Percentiles rank a stretch among this genome's conserved stretches.
Evolutionary conservation across 2,113 vertebrate species (phyloP).

Genomic region (Pholis gunnellus): DNA sequence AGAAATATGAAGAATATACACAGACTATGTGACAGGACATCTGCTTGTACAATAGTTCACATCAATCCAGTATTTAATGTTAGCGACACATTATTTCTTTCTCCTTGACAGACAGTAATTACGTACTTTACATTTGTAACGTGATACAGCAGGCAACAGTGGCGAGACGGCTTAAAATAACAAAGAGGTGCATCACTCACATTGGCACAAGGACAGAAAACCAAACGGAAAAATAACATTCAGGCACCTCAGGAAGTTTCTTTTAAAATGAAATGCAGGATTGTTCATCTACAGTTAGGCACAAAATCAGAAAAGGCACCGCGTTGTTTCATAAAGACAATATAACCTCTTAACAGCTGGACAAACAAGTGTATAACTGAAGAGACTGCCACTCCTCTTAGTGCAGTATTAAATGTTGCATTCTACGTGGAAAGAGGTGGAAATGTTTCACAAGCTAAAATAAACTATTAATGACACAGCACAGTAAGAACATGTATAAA

Average conservation of each 20-base stretch:
- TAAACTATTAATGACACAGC: background rate
- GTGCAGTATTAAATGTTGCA: constrained; percentile 7
- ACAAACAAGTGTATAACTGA: constrained; percentile 4
- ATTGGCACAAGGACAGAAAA: constrained; percentile 37
- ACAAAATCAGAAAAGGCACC: constrained; percentile 61
- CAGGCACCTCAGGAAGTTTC: background rate
- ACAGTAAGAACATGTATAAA: constrained; percentile 20
- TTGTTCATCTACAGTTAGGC: constrained; percentile 20
- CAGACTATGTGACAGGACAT: constrained; percentile 13
- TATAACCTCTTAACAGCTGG: background rate
- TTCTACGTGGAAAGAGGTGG: background rate
- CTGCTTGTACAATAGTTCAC: constrained; percentile 42
- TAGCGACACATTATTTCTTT: constrained; percentile 5
- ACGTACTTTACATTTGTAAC: constrained; percentile 16
- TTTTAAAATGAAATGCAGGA: constrained; percentile 12
- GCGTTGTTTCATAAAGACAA: constrained; percentile 12
- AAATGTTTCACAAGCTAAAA: background rate
- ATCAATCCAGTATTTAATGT: constrained; percentile 22
- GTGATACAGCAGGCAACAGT: constrained; percentile 43
- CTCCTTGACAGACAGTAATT: constrained; percentile 32
- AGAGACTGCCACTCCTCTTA: background rate
- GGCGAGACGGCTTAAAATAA: constrained; percentile 21
- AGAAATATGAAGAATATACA: constrained; percentile 44
- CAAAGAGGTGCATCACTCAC: constrained; percentile 26
- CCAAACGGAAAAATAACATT: background rate